Conservation (phyloP, 2,888 invertebrate genomes). For the Tenthredo mesomela region DNA sequence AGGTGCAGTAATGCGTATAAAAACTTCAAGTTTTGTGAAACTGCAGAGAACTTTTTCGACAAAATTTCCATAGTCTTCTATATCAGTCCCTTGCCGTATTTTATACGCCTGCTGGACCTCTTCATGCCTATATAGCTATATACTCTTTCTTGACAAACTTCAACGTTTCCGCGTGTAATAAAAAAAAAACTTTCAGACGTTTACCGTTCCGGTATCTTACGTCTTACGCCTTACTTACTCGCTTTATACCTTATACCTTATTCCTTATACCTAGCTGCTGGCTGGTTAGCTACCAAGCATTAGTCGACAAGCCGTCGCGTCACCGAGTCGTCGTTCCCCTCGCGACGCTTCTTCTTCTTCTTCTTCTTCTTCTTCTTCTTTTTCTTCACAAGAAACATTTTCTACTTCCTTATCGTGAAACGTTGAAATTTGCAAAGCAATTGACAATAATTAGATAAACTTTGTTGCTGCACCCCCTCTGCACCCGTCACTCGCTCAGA, state of each 20-base stretch:
- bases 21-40: neutral
- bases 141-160: slow-evolving; percentile 25
- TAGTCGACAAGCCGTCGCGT: neutral
- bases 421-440: neutral
- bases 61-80: slow-evolving; percentile 23
- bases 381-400: neutral
- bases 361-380: too few species aligned
- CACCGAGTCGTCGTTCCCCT: neutral
- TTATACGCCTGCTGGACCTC: neutral
- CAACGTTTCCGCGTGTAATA: slow-evolving; percentile 24
- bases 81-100: neutral
- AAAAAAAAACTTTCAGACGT: slow-evolving; percentile 15
- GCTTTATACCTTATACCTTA: neutral
- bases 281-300: neutral
- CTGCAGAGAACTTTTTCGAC: neutral
- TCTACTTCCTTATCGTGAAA: neutral
- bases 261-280: neutral
- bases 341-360: too few species aligned
- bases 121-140: too few species aligned
- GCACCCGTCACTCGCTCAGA: neutral
- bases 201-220: slow-evolving; percentile 1
- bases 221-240: neutral
- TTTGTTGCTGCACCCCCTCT: neutral
- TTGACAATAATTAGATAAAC: neutral
- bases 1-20: neutral